Evolutionary conservation across 2,797 vertebrate species (phyloP).

Genomic region (Varecia variegata): DNA sequence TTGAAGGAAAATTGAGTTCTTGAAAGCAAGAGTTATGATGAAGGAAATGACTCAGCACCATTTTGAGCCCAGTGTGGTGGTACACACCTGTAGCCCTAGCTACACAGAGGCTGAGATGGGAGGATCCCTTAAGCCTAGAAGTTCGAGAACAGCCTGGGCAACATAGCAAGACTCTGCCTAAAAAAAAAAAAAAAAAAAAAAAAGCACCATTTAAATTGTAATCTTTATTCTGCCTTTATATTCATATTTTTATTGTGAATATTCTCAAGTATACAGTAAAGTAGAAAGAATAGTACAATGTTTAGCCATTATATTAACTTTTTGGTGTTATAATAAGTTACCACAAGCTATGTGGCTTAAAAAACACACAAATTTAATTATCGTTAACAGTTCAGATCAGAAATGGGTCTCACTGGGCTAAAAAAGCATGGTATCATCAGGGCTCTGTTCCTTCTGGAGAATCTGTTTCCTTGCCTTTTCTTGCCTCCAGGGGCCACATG

Average conservation of each 20-base stretch:
- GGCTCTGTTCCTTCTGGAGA: neutral
- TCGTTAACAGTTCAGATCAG: neutral
- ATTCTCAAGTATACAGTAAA: neutral
- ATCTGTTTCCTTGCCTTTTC: neutral
- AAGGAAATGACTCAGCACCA: conserved; percentile 43
- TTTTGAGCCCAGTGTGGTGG: neutral
- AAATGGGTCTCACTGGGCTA: neutral
- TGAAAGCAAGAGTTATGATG: neutral
- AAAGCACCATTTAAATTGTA: neutral
- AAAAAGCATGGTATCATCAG: neutral
- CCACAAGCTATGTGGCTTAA: neutral
- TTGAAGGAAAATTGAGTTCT: conserved; percentile 38
- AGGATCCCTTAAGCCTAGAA: neutral
- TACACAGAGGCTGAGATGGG: neutral
- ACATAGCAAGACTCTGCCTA: neutral
- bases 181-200: neutral
- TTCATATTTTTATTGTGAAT: neutral
- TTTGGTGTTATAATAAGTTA: conserved; percentile 16
- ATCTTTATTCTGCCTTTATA: neutral
- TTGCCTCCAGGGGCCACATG: neutral
- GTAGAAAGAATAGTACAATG: neutral
- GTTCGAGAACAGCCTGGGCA: neutral
- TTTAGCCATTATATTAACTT: neutral
- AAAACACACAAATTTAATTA: neutral
- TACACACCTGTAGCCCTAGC: neutral